These are phyloP conservation scores for Hemicordylus capensis DNA, from an alignment of 2,113 vertebrate genomes.

Conservation along the genomic window DNA sequence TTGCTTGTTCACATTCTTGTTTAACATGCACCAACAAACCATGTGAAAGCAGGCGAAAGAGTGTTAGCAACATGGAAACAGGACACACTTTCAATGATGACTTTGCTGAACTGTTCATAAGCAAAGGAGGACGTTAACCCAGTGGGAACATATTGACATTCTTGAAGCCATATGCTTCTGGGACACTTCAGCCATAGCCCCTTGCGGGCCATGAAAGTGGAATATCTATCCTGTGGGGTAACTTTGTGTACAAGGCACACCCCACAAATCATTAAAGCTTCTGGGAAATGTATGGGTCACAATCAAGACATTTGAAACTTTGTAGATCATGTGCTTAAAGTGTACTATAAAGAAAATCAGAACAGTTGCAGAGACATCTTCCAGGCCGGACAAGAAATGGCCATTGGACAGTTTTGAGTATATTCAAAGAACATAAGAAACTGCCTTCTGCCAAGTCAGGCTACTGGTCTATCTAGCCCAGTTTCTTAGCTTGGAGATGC, in stretches of 20 bases:
- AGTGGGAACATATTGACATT: background rate
- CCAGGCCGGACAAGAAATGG: background rate
- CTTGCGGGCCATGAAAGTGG: background rate
- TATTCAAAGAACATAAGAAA: background rate
- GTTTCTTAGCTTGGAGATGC: background rate
- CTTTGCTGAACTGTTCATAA: background rate
- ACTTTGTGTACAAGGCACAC: background rate
- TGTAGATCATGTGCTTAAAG: background rate
- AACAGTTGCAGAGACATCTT: background rate
- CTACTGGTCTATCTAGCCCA: background rate
- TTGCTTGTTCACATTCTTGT: background rate
- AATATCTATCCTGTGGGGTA: background rate
- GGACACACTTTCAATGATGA: rapidly evolving
- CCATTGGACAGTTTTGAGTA: background rate
- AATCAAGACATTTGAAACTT: background rate
- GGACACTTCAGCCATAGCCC: background rate
- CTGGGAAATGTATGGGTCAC: background rate
- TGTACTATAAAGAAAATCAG: no score
- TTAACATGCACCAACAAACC: rapidly evolving
- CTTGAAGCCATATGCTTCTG: background rate
- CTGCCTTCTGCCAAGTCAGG: background rate
- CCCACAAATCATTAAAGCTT: background rate
- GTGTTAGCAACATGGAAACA: background rate
- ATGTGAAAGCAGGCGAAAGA: background rate
- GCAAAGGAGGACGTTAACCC: background rate